Evolutionary conservation across 2,113 vertebrate genomes (phyloP).

Genomic region (Mola mola): DNA sequence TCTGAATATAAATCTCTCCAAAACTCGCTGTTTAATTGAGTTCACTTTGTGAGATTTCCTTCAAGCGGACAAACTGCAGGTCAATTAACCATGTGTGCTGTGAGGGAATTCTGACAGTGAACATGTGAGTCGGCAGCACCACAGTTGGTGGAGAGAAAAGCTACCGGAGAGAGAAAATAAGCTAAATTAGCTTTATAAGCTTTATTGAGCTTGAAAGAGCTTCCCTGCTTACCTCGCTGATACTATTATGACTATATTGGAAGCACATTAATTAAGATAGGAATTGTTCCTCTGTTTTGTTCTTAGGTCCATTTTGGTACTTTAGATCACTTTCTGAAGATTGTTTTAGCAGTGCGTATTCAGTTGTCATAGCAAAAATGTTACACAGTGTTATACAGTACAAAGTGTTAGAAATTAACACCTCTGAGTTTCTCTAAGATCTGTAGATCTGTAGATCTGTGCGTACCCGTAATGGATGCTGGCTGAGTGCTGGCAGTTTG

Average conservation of each 20-base stretch:
- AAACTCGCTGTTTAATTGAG: constrained; percentile 11
- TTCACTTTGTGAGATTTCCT: constrained; percentile 13
- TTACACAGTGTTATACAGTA: too few species aligned
- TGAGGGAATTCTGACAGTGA: constrained; percentile 41
- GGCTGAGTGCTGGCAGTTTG: too few species aligned
- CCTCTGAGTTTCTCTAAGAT: too few species aligned
- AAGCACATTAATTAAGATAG: too few species aligned
- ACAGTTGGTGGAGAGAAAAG: constrained; percentile 24
- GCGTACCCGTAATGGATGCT: too few species aligned
- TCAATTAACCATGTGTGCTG: constrained; percentile 43
- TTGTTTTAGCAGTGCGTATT: too few species aligned
- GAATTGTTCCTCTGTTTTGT: constrained; percentile 1
- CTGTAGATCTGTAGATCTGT: too few species aligned
- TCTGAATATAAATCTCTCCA: not conserved
- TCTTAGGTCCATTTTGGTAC: constrained; percentile 19
- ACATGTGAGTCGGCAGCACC: constrained; percentile 32
- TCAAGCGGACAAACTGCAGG: constrained; percentile 14
- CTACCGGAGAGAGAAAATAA: constrained; percentile 9
- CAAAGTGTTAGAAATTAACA: too few species aligned
- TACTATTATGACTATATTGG: too few species aligned
- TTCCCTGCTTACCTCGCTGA: not conserved
- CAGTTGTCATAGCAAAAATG: too few species aligned
- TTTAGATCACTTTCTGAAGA: not conserved
- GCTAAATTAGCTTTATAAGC: too few species aligned
- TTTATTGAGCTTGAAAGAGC: constrained; percentile 25